Conservation (phyloP, 2,113 vertebrate genomes). For the Hucho hucho region DNA sequence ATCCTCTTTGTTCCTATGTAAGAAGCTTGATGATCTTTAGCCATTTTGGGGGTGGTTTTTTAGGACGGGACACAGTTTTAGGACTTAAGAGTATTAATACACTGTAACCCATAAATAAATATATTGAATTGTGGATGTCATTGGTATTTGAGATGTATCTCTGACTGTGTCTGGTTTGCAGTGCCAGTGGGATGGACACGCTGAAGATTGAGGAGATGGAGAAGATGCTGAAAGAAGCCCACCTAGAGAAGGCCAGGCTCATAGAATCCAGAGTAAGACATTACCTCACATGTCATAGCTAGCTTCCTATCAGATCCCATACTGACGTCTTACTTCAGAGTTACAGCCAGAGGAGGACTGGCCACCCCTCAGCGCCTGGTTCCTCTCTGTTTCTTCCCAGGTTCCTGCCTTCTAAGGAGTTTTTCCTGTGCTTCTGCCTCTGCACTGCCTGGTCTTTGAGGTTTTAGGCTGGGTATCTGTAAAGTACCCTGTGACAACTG, state of each 20-base stretch:
- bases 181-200: slow-evolving; percentile 80
- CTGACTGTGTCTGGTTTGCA: slow-evolving; percentile 48
- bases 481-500: too few relatives aligned
- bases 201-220: slow-evolving; percentile 96
- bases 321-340: too few relatives aligned
- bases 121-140: not conserved
- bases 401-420: too few relatives aligned
- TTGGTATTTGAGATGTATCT: not conserved
- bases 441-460: not conserved
- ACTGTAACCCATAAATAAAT: not conserved
- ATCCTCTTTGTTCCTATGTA: too few relatives aligned
- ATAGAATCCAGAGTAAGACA: slow-evolving; percentile 85
- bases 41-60: too few relatives aligned
- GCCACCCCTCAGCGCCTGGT: too few relatives aligned
- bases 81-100: not conserved
- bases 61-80: too few relatives aligned
- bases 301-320: not conserved
- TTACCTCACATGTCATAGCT: not conserved
- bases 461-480: not conserved
- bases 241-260: slow-evolving; percentile 87
- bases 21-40: too few relatives aligned
- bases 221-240: slow-evolving; percentile 93
- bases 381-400: too few relatives aligned
- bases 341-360: too few relatives aligned
- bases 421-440: too few relatives aligned